A percentile compares a stretch with the other conserved stretches of the same genome.
These are phyloP conservation scores for Esox lucius DNA, from an alignment of 2,797 vertebrate species.

Conservation along the genomic window DNA sequence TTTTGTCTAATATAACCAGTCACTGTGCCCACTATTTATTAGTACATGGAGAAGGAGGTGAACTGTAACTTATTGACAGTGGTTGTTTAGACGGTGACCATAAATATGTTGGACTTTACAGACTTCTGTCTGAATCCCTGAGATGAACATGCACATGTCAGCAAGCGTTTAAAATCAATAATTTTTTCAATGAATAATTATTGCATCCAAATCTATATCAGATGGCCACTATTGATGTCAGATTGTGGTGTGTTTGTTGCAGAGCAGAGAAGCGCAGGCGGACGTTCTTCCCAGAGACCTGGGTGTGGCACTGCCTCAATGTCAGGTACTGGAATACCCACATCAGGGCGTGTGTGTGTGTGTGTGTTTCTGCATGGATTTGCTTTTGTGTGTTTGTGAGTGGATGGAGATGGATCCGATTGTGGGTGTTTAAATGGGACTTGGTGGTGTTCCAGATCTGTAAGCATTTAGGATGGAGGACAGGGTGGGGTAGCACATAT, in stretches of 20 bases:
- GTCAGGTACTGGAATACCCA: conserved; percentile 80
- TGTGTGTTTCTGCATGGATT: conserved; percentile 59
- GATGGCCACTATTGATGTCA: conserved; percentile 58
- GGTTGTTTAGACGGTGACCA: conserved; percentile 25
- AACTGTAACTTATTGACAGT: not conserved
- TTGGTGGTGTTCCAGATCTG: conserved; percentile 40
- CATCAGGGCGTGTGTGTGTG: conserved; percentile 52
- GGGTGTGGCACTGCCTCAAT: conserved; percentile 91
- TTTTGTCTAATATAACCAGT: not conserved
- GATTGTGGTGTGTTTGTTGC: conserved; percentile 64
- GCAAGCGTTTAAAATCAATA: conserved; percentile 50
- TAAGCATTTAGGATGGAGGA: conserved; percentile 17
- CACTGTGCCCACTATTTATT: not conserved
- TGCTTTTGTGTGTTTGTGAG: conserved; percentile 20
- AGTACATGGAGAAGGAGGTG: conserved; percentile 13
- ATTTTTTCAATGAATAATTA: conserved; percentile 60
- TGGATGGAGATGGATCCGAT: conserved; percentile 47
- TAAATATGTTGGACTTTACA: conserved; percentile 30
- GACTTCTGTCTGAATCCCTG: conserved; percentile 33
- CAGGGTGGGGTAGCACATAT: not conserved
- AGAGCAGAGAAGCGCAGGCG: conserved; percentile 88
- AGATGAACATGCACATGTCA: conserved; percentile 52
- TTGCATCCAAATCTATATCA: conserved; percentile 49
- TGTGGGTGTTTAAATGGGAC: conserved; percentile 47
- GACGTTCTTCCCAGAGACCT: conserved; percentile 94